Base-by-base conservation (phyloP, 2,888 invertebrate species). In the Spatulosminthurus flaviceps region DNA sequence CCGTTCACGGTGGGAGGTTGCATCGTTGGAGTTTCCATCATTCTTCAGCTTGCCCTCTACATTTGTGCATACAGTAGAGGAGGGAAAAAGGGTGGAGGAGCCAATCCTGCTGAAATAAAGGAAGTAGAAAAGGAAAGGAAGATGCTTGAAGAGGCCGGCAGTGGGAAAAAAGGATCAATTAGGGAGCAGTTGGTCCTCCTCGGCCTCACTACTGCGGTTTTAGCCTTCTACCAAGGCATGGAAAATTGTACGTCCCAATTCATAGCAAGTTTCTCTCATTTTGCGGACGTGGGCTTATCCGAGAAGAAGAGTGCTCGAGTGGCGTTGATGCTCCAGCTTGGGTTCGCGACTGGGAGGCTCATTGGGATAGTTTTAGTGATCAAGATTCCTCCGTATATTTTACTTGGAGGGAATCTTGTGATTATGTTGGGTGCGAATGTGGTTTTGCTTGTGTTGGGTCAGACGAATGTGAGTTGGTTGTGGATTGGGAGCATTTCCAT, bases 191-290 rank as follows among this genome's bases (percentile, higher is more conserved):
- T n/a, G n/a, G n/a, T n/a, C n/a, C n/a, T n/a, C n/a, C n/a, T n/a
- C n/a, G 28, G 81, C 0, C 74, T 83, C 0, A 77, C 82, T 7
- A 72, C 29, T 0, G 43, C 78, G 13, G 67, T 74, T 1, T 16
- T 83, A 13, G 83, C 80, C 42, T 66, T 51, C 19, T 82, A 80
- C 66, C 75, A 64, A 24, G 81, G 80, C 16, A 79, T 81, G 78
- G 81, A 83, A 73, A 66, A 78, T 28, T 76, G 77, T 21, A 79
- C 43, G 0, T 21, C 34, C 16, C 69, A 77, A 51, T 77, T 77
- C 22, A n/a, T 77, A 1, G 29, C 67, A 13, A 66, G 67, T 7
- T 77, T 77, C 41, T 24, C 66, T 19, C 19, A n/a, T 41, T 77
- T 67, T 64, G 4, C 77, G 19, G 16, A 21, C 2, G 67, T 77